Base-by-base conservation (phyloP, 2,888 invertebrate genomes). In the Mesoligia furuncula region DNA sequence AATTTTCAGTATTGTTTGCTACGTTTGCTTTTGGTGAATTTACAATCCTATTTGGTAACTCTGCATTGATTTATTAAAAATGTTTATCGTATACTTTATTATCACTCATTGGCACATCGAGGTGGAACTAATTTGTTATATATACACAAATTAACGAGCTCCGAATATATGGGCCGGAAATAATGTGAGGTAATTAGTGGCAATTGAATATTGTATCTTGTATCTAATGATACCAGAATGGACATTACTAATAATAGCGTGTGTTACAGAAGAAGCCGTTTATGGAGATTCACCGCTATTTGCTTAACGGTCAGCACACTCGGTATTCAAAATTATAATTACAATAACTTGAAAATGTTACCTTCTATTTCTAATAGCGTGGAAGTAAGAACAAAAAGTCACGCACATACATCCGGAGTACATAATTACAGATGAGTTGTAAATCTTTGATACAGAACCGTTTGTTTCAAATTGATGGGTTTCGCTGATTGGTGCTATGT, bases 401-500 rank as follows among this genome's bases (percentile, higher is more conserved):
- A 78, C 65, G 70, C 69, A 62, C 70, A 73, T 86, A 62, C 70
- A 73, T 86, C 79, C 67, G 75, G 68, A 64, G 70, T 83, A n/a
- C n/a, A n/a, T n/a, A 78, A 17, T 68, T 73, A 73, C 73, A 88
- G 83, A 77, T 72, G 85, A 87, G 79, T 85, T 62, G 75, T 86
- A 87, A 91, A 93, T 91, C 90, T 88, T 90, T 91, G 89, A 86
- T 89, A 88, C 84, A 84, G 88, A 87, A 91, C 91, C 91, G 92
- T 91, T 92, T 91, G 88, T 85, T 90, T 81, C 87, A 90, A 92
- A 92, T 93, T 91, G 89, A 90, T 88, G 84, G 88, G 85, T 91
- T 90, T 89, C 83, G 84, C 85, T 85, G 86, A 90, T 90, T 87
- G 76, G 83, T 73, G 87, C 83, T 86, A 88, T 83, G 88, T 87